phyloP scores from a whole-genome alignment of 2,888 invertebrate species.

The Drosophila glabriapex region DNA sequence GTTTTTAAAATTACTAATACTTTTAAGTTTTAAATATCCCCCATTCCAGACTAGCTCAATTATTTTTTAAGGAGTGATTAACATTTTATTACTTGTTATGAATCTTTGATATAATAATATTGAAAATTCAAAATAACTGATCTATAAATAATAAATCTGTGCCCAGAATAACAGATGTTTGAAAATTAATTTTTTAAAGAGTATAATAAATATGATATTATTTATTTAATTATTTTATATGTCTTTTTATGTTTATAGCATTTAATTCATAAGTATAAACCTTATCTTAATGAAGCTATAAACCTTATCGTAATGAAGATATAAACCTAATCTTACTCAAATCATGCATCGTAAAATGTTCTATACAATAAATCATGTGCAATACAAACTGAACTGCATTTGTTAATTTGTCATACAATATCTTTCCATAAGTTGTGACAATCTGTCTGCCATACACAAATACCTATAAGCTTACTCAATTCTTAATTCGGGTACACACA shows the following conservation, averaged over 20 bases:
- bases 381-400: not conserved
- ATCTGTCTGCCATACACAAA: not conserved
- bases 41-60: not conserved
- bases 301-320: not conserved
- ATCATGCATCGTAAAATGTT: not conserved
- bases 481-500: not conserved
- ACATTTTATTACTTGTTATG: not conserved
- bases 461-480: not conserved
- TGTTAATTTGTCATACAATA: not conserved
- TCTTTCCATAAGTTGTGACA: conserved; percentile 1
- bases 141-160: not conserved
- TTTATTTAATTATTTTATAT: not conserved
- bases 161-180: not conserved
- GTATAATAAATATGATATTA: not conserved
- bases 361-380: not conserved
- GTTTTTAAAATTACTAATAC: not conserved
- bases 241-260: not conserved
- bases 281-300: not conserved
- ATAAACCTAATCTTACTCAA: not conserved
- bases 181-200: too few relatives aligned
- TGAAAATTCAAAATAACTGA: too few relatives aligned
- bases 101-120: too few relatives aligned
- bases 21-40: not conserved
- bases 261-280: not conserved
- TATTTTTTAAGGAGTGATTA: not conserved